Evolutionary conservation across 53 echinoderm and acorn worm genomes (phyloP).

Genomic region (Hippasteria phrygiana): DNA sequence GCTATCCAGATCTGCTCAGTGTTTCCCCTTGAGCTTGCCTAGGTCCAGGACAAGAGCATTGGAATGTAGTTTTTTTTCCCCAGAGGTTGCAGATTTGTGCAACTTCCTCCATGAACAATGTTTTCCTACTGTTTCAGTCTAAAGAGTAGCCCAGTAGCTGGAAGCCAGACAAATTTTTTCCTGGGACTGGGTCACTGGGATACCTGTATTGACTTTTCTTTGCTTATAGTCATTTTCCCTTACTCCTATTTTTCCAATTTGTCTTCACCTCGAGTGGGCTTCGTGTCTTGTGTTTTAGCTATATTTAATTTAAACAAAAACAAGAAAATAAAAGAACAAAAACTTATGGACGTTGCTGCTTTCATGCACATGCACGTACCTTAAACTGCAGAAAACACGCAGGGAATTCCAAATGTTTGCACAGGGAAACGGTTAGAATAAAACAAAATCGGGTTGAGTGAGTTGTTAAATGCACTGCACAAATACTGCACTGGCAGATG

Average conservation of each 20-base stretch:
- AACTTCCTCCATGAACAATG: too few relatives aligned
- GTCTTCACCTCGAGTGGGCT: neutral
- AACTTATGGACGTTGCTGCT: neutral
- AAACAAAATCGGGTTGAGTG: slow-evolving; percentile 8
- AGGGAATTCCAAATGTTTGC: slow-evolving; percentile 27
- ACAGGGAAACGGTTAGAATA: slow-evolving; percentile 49
- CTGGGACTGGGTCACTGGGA: too few relatives aligned
- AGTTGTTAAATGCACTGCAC: neutral
- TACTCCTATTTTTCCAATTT: neutral
- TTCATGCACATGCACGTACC: slow-evolving; percentile 63
- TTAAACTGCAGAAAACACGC: slow-evolving; percentile 42
- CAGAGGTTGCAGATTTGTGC: too few relatives aligned
- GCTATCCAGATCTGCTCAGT: too few relatives aligned
- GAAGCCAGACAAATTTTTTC: too few relatives aligned
- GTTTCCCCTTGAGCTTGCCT: too few relatives aligned
- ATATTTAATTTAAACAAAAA: neutral
- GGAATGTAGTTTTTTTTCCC: too few relatives aligned
- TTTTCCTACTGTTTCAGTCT: too few relatives aligned
- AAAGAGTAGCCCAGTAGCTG: too few relatives aligned
- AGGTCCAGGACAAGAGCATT: too few relatives aligned
- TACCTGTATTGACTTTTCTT: too few relatives aligned
- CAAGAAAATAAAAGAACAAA: neutral
- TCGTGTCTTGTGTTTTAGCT: neutral
- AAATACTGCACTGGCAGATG: neutral
- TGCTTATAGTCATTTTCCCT: too few relatives aligned